Base-by-base conservation (phyloP, 1,140 invertebrate species). In the Geopemphigus sp. region DNA sequence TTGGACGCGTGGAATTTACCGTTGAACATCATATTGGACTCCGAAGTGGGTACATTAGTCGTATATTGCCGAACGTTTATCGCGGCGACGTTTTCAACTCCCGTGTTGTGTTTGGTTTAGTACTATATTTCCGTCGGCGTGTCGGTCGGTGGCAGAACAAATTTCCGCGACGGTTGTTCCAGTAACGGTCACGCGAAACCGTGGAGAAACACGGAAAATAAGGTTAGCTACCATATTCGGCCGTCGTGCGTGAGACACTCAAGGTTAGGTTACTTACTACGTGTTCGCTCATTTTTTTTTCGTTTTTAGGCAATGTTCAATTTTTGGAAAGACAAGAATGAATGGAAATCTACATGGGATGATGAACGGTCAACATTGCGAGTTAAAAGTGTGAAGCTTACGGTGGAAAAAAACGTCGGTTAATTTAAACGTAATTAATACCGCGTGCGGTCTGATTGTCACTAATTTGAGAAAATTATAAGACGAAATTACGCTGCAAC, bases 61-160 rank as follows among this genome's bases (percentile, higher is more conserved):
- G n/a, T 39, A 39, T 39, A 4, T 39, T 39, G 32, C 8, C 32
- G 32, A 39, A 39, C 3, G 32, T 39, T 39, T 39, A 8, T 39
- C 32, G 32, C 8, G 32, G 8, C 32, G 8, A 39, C 8, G 32
- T 4, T 8, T 39, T 39, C 32, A 39, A 39, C 32, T 39, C 8
- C 8, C 8, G 32, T 39, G 3, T 39, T 39, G 32, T 39, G 3
- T 39, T 39, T 39, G 32, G 32, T 39, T 68, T 90, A 8, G 85
- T 87, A 32, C 68, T 90, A 39, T 39, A 39, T 39, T 39, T 39
- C 32, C 32, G 8, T 39, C 6, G 88, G 89, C 76, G 82, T 89
- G 50, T 88, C 88, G 73, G 86, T 88, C 53, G 89, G 88, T 50
- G 89, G 88, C 45, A 86, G 86, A 5, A 84, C 83, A 39, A 88